A percentile compares a stretch with the other conserved stretches of the same genome.
Conservation (phyloP, 1,140 invertebrate genomes). For the Papilio glaucus region DNA sequence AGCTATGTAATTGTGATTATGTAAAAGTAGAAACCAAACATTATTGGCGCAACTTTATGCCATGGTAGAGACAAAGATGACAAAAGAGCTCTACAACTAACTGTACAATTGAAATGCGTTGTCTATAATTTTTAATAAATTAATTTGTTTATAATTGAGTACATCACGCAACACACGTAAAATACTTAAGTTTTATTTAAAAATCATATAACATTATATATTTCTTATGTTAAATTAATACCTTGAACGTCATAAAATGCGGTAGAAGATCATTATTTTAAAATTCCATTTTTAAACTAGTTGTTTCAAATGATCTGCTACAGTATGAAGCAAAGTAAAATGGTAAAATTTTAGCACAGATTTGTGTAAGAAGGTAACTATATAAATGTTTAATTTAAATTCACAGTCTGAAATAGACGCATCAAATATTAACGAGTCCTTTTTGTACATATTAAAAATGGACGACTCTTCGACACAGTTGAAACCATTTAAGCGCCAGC, state of each 20-base stretch:
- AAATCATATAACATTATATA: no score
- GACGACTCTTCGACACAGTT: slow-evolving; percentile 75
- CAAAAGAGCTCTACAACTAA: no score
- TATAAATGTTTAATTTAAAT: slow-evolving; percentile 17
- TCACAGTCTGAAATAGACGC: slow-evolving; percentile 63
- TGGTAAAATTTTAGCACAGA: neutral
- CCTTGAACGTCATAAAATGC: no score
- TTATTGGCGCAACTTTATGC: no score
- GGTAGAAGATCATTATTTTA: no score
- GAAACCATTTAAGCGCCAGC: slow-evolving; percentile 77
- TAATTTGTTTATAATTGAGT: no score
- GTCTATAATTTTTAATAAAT: neutral
- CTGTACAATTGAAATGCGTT: neutral
- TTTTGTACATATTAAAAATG: slow-evolving; percentile 81
- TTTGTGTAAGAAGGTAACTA: neutral
- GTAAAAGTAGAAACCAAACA: no score
- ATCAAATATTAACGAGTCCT: slow-evolving; percentile 78
- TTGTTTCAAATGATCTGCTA: neutral
- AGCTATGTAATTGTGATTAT: no score
- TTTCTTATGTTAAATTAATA: no score
- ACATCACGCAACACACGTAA: no score
- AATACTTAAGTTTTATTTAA: no score
- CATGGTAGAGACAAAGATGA: no score
- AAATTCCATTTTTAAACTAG: neutral
- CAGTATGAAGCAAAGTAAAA: neutral